Evolutionary conservation across 2,888 invertebrate species (phyloP).

Genomic region (Leptodirus hochenwartii): DNA sequence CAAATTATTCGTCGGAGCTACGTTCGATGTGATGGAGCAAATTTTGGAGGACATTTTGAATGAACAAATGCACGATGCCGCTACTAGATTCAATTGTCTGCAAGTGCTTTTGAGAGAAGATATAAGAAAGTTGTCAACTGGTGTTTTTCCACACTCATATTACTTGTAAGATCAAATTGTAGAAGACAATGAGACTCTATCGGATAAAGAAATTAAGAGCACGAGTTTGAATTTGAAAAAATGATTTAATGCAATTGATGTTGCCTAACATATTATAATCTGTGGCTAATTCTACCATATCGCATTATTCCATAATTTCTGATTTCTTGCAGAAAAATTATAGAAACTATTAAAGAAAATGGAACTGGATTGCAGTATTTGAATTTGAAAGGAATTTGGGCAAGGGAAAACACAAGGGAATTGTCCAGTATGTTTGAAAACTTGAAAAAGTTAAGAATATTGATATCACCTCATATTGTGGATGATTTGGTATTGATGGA

Average conservation of each 20-base stretch:
- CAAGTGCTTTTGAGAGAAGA: conserved; percentile 44
- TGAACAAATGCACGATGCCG: conserved; percentile 47
- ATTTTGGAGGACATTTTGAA: conserved; percentile 43
- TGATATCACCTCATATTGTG: conserved; percentile 51
- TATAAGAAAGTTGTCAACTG: conserved; percentile 44
- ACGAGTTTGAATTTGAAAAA: no score
- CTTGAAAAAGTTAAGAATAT: conserved; percentile 36
- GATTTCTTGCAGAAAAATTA: conserved; percentile 45
- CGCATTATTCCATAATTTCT: no score
- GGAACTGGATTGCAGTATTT: conserved; percentile 41
- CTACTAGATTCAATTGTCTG: conserved; percentile 45
- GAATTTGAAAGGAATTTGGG: conserved; percentile 54
- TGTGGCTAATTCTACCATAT: no score
- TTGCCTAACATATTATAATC: no score
- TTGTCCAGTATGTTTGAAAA: conserved; percentile 41
- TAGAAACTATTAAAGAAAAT: conserved; percentile 43
- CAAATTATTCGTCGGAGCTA: conserved; percentile 28
- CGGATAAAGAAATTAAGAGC: no score
- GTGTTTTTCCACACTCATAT: conserved; percentile 52
- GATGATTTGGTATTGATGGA: conserved; percentile 47
- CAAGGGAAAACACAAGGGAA: conserved; percentile 44
- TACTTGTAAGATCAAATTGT: no score
- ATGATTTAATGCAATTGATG: no score
- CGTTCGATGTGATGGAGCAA: conserved; percentile 50
- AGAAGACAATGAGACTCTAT: no score